These are phyloP conservation scores for Drosophila buzzatii DNA, from an alignment of 2,888 invertebrate species.

Conservation along the genomic window DNA sequence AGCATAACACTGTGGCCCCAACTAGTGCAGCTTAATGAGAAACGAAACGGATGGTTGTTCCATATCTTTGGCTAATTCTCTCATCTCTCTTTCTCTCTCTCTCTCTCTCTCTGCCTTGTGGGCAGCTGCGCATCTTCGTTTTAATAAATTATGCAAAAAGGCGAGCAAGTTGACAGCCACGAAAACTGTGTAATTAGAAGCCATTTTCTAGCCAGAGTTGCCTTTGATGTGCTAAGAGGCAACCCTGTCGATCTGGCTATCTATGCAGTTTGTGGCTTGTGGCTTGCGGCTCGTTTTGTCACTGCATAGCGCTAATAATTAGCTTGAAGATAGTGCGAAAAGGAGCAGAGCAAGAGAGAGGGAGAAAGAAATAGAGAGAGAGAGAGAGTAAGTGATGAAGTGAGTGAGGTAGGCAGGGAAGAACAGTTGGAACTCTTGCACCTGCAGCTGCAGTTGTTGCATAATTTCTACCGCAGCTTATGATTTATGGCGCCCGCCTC, in stretches of 20 bases:
- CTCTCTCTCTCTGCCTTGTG: neutral
- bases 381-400: constrained; percentile 2
- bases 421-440: constrained; percentile 25
- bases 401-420: constrained; percentile 2
- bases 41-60: neutral
- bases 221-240: constrained; percentile 63
- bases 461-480: constrained; percentile 24
- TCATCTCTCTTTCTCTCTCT: neutral
- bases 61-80: neutral
- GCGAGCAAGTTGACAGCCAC: constrained; percentile 8
- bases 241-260: constrained; percentile 25
- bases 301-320: constrained; percentile 66
- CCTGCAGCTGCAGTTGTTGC: constrained; percentile 24
- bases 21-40: neutral
- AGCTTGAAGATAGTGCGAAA: constrained; percentile 46
- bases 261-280: constrained; percentile 4
- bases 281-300: constrained; percentile 45
- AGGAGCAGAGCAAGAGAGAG: neutral
- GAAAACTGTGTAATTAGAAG: constrained; percentile 62
- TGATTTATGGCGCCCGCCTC: constrained; percentile 46
- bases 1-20: neutral
- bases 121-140: constrained; percentile 54
- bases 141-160: constrained; percentile 72
- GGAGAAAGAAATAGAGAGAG: neutral
- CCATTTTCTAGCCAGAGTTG: constrained; percentile 55